These are phyloP conservation scores for Chouioia cunea DNA, from an alignment of 2,888 invertebrate genomes.

Conservation along the genomic window DNA sequence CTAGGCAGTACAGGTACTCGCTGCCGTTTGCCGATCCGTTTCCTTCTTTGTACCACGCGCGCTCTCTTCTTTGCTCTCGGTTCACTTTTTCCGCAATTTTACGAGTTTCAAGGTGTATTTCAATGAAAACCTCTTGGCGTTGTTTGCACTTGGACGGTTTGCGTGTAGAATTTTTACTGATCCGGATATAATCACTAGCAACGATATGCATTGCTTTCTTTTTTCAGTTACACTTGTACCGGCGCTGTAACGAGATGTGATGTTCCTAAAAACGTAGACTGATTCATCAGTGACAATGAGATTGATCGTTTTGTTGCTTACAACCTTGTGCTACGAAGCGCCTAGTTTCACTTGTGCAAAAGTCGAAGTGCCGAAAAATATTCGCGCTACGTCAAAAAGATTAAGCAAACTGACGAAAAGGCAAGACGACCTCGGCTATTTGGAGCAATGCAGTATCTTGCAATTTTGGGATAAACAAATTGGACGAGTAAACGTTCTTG, in stretches of 20 bases:
- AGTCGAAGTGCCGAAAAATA: neutral
- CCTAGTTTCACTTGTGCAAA: constrained; percentile 11
- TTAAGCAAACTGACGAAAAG: constrained; percentile 16
- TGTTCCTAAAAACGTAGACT: neutral
- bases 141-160: no score
- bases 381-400: constrained; percentile 8
- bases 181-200: no score
- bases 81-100: neutral
- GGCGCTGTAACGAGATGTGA: neutral
- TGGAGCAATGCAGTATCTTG: constrained; percentile 57
- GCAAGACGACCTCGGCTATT: constrained; percentile 46
- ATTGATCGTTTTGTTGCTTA: constrained; percentile 21
- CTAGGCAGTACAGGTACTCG: constrained; percentile 30
- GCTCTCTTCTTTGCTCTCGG: neutral
- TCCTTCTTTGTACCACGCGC: no score
- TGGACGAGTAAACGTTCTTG: constrained; percentile 60
- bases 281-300: constrained; percentile 33
- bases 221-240: no score
- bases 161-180: no score
- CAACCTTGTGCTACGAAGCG: constrained; percentile 30
- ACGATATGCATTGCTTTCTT: no score
- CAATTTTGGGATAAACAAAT: constrained; percentile 53
- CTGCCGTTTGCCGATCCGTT: constrained; percentile 6
- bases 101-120: neutral
- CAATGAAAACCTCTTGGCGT: neutral